Percentiles rank a stretch among this genome's conserved stretches.
Evolutionary conservation across 2,797 vertebrate species (phyloP).

Genomic region (Catostomus latipinnis): DNA sequence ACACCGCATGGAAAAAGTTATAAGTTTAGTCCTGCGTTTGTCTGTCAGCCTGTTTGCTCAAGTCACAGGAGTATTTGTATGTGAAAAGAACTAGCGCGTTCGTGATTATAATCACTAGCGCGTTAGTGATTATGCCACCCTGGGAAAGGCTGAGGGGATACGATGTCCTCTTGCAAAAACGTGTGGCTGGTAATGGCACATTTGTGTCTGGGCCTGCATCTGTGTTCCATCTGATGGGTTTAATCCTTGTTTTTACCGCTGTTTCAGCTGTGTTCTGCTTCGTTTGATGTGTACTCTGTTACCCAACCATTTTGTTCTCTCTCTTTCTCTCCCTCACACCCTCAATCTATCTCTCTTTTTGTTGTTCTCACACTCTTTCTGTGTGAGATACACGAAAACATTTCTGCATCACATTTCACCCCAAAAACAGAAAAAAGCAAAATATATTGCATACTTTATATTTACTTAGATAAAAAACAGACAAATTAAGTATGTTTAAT

Average conservation of each 20-base stretch:
- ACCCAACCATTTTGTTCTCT: neutral
- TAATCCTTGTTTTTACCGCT: constrained; percentile 27
- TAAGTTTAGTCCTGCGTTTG: constrained; percentile 65
- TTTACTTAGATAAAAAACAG: too few relatives aligned
- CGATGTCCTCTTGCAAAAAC: constrained; percentile 26
- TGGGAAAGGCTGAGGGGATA: constrained; percentile 1
- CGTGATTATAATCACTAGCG: constrained; percentile 51
- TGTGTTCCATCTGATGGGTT: constrained; percentile 41
- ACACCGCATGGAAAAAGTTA: constrained; percentile 66
- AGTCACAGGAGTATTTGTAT: constrained; percentile 57
- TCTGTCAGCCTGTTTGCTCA: constrained; percentile 53
- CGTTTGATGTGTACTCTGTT: constrained; percentile 11
- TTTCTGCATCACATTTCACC: too few relatives aligned
- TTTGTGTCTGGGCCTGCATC: constrained; percentile 2
- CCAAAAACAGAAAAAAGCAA: too few relatives aligned
- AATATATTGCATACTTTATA: too few relatives aligned
- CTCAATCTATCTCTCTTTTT: too few relatives aligned
- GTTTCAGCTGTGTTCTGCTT: constrained; percentile 43
- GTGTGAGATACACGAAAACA: too few relatives aligned
- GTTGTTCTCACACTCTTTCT: too few relatives aligned
- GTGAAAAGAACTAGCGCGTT: constrained; percentile 46
- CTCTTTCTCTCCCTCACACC: neutral
- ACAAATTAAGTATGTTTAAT: too few relatives aligned
- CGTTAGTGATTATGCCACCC: constrained; percentile 54
- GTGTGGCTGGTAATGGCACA: neutral